Base-by-base conservation (phyloP, 2,888 invertebrate species). In the Sialis fuliginosa region DNA sequence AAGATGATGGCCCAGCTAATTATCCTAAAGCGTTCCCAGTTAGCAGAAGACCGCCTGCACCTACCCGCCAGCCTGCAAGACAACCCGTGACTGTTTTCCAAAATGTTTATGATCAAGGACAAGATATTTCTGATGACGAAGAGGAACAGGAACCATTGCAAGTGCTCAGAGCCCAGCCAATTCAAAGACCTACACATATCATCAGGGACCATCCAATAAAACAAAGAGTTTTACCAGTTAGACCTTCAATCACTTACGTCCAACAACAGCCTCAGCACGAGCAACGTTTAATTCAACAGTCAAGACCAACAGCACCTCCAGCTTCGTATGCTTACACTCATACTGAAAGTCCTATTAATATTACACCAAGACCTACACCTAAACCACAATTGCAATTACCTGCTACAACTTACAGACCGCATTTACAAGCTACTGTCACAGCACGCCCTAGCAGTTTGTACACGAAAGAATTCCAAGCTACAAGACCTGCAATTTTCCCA, bases 61-160 rank as follows among this genome's bases (percentile, higher is more conserved):
- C 59, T 57, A 63, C 66, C 0, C 62, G 65, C 1, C 62, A 62
- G 53, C 63, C 66, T 13, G 47, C 50, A 1, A 45, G 50, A 41
- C 49, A 63, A 31, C 62, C 77, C 1, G 78, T 82, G 5, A 79
- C 82, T 5, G 70, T 75, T 55, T 83, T 77, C 75, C 81, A 83
- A 60, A 79, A 78, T 56, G 75, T 75, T 55, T 83, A 81, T 62
- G 62, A 64, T 42, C 62, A 66, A 42, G 56, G 61, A 12, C 63
- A 65, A 33, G 62, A 62, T 42, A 56, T 61, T 48, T 70, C 71
- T 46, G 75, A 76, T 48, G 76, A 76, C 52, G 77, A 78, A 53
- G 71, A 75, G 47, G 65, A 65, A 42, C 69, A 70, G 32, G 76
- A 75, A 47, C 74, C 75, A 49, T 63, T 66, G 53, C 66, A 68